A percentile compares a stretch with the other conserved stretches of the same genome.
Conservation (phyloP, 2,113 vertebrate genomes). For the Odobenus rosmarus region DNA sequence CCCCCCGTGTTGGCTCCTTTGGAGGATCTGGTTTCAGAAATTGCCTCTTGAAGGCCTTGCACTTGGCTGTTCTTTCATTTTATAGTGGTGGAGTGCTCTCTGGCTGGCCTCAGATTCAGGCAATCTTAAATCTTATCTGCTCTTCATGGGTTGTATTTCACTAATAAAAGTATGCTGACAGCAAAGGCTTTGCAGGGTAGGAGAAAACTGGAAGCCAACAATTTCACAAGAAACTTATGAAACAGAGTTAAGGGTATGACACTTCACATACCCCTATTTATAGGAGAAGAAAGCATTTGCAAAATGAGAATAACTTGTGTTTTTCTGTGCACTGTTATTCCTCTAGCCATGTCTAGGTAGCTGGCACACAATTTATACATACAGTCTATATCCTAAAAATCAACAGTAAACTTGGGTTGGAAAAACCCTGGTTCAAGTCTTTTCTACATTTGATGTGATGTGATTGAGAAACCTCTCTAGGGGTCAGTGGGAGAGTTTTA, state of each 20-base stretch:
- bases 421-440: neutral
- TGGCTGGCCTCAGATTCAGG: neutral
- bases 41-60: neutral
- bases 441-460: neutral
- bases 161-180: constrained; percentile 3
- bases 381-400: neutral
- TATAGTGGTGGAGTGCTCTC: neutral
- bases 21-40: constrained; percentile 54
- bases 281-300: neutral
- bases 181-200: neutral
- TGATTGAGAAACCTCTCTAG: neutral
- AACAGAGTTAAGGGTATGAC: neutral
- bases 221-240: constrained; percentile 11
- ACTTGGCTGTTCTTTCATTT: constrained; percentile 40
- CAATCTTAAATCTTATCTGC: constrained; percentile 18
- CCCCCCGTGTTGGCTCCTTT: neutral
- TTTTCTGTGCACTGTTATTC: neutral
- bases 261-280: neutral
- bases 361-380: neutral
- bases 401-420: neutral
- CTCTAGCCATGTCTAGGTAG: neutral
- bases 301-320: neutral
- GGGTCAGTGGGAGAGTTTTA: neutral
- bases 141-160: constrained; percentile 6
- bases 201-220: neutral